Evolutionary conservation across 2,113 vertebrate genomes (phyloP).

Genomic region (Panthera tigris): DNA sequence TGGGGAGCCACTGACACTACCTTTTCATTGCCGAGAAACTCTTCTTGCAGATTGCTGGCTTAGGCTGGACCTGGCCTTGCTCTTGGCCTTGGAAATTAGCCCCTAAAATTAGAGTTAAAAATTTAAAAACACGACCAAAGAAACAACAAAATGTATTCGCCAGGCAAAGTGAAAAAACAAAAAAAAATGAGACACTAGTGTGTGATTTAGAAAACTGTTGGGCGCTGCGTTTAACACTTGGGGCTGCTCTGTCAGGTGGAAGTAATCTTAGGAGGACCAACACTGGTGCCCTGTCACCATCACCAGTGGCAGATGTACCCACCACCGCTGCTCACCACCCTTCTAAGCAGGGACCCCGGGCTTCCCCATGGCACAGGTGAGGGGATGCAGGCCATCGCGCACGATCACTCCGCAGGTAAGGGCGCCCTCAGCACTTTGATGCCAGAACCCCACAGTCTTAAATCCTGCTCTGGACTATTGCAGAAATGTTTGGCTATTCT

Average conservation of each 20-base stretch:
- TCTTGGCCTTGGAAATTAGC: neutral
- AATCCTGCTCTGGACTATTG: neutral
- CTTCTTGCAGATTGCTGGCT: neutral
- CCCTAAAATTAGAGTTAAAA: neutral
- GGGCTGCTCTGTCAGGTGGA: neutral
- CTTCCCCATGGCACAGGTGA: neutral
- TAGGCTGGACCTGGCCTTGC: neutral
- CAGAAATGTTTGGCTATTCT: neutral
- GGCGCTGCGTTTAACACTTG: neutral
- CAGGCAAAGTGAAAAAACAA: neutral
- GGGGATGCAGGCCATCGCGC: accelerated
- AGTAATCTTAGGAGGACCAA: accelerated
- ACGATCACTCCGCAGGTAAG: neutral
- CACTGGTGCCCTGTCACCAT: accelerated
- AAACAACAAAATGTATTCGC: neutral
- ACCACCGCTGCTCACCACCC: neutral
- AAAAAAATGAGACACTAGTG: neutral
- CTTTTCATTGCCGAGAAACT: neutral
- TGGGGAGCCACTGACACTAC: neutral
- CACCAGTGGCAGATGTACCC: no score
- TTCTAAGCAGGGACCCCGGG: neutral
- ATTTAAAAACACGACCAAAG: neutral
- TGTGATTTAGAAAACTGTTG: neutral
- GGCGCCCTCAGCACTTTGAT: neutral
- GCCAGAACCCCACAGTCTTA: neutral